Evolutionary conservation across 2,113 vertebrate genomes (phyloP).

Genomic region (Phalacrocorax carbo): DNA sequence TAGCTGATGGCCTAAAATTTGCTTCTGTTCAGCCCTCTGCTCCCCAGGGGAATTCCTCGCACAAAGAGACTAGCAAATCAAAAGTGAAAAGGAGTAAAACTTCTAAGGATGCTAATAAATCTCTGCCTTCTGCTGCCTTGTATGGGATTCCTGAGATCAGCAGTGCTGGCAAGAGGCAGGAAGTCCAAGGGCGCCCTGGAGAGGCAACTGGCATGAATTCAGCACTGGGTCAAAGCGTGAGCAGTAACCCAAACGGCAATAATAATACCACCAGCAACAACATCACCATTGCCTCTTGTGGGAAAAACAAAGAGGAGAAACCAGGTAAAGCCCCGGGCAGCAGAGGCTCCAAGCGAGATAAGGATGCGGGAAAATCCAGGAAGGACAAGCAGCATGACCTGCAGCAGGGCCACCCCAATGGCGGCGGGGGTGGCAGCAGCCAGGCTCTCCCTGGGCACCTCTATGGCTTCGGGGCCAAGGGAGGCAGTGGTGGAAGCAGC

Average conservation of each 20-base stretch:
- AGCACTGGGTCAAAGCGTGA: slow-evolving; percentile 81
- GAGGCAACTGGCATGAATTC: slow-evolving; percentile 87
- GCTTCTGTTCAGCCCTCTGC: slow-evolving; percentile 85
- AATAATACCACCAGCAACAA: slow-evolving; percentile 68
- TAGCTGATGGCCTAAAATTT: slow-evolving; percentile 89
- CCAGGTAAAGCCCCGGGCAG: slow-evolving; percentile 84
- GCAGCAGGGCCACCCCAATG: slow-evolving; percentile 77
- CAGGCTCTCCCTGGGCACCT: slow-evolving; percentile 79
- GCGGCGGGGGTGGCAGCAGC: slow-evolving; percentile 66
- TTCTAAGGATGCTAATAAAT: slow-evolving; percentile 88
- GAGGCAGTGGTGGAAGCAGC: slow-evolving; percentile 67
- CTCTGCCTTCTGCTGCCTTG: slow-evolving; percentile 83
- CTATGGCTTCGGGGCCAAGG: slow-evolving; percentile 83
- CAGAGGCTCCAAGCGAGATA: slow-evolving; percentile 89
- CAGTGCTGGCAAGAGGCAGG: slow-evolving; percentile 84
- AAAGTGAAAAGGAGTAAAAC: slow-evolving; percentile 91
- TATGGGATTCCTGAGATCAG: slow-evolving; percentile 88
- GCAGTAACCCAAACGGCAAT: slow-evolving; percentile 74
- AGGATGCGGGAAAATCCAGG: slow-evolving; percentile 80
- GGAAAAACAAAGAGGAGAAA: slow-evolving; percentile 90
- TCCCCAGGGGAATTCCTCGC: slow-evolving; percentile 85
- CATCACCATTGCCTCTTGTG: slow-evolving; percentile 79
- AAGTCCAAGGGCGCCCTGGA: slow-evolving; percentile 91
- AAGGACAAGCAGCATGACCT: slow-evolving; percentile 88
- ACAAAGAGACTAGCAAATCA: slow-evolving; percentile 92